Base-by-base conservation (phyloP, 2,888 invertebrate genomes). In the Hoplodrina blanda region DNA sequence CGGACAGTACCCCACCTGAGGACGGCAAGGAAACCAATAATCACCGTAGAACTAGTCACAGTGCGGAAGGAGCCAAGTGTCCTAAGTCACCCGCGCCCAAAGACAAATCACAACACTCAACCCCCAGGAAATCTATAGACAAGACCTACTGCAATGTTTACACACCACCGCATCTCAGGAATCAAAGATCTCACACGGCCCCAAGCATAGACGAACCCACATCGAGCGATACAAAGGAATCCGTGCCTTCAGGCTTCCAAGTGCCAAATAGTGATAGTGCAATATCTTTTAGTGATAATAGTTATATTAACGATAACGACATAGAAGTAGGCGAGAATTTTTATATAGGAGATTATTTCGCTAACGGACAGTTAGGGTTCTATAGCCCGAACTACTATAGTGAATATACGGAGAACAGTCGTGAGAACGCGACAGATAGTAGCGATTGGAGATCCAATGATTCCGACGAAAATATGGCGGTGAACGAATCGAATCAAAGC, bases 181-280 rank as follows among this genome's bases (percentile, higher is more conserved):
- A 90, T 88, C 91, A 91, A 87, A 90, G 91, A 91, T 91, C 94
- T 91, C 92, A 92, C 82, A 89, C 91, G 64, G 92, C 90, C 57
- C 90, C 91, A 62, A 91, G 90, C 81, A 90, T 91, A 91, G 91
- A 86, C 80, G 85, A 90, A 74, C 82, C 90, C 71, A 79, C 91
- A 80, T 86, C 92, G 78, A 89, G 86, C 86, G 91, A 91, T 81
- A 86, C 87, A 76, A 90, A 89, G 88, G 92, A 93, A 88, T 84
- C 91, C 84, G 94, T 92, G 94, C 94, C 94, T 92, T 92, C 91
- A 86, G 92, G 91, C 91, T 92, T 90, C 89, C 92, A 91, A 93
- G 95, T 95, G 95, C 96, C 95, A 95, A 95, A 94, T 92, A 94
- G 94, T 94, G 95, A 95, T 94, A 95, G 94, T 95, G 94, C 94